Evolutionary conservation across 2,797 vertebrate species (phyloP).

Genomic region (Australoheros facetus): DNA sequence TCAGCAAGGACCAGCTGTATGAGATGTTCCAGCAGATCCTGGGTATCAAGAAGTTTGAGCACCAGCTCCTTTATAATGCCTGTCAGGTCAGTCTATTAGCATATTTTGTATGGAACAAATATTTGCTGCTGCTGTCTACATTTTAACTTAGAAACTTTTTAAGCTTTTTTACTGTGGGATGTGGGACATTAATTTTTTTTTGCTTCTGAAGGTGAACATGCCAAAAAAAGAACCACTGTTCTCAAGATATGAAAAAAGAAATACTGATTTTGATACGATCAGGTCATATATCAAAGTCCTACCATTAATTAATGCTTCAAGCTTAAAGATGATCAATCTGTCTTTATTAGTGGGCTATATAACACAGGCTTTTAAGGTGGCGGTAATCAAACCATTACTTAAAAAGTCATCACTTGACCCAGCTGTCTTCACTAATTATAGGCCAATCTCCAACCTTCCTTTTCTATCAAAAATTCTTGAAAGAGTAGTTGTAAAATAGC

Average conservation of each 20-base stretch:
- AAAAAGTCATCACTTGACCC: too few species aligned
- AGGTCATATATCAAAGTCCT: not conserved
- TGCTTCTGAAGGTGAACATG: not conserved
- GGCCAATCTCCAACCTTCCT: too few species aligned
- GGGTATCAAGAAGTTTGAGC: conserved; percentile 98
- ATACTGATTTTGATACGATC: not conserved
- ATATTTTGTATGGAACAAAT: not conserved
- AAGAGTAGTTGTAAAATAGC: too few species aligned
- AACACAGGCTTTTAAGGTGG: too few species aligned
- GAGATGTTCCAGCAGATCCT: conserved; percentile 99
- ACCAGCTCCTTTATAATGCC: conserved; percentile 97
- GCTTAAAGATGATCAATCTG: too few species aligned
- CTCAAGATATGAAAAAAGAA: not conserved
- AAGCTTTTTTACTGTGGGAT: not conserved
- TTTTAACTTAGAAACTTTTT: not conserved
- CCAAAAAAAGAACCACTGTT: not conserved
- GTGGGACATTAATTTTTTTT: not conserved
- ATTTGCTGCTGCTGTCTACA: not conserved
- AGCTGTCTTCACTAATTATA: too few species aligned
- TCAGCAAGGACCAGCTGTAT: conserved; percentile 98
- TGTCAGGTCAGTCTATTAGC: conserved; percentile 88
- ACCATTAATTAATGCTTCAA: too few species aligned
- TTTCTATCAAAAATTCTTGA: too few species aligned
- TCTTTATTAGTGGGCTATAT: too few species aligned
- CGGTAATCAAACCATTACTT: too few species aligned